Base-by-base conservation (phyloP, 2,888 invertebrate species). In the Drosophila siamana region DNA sequence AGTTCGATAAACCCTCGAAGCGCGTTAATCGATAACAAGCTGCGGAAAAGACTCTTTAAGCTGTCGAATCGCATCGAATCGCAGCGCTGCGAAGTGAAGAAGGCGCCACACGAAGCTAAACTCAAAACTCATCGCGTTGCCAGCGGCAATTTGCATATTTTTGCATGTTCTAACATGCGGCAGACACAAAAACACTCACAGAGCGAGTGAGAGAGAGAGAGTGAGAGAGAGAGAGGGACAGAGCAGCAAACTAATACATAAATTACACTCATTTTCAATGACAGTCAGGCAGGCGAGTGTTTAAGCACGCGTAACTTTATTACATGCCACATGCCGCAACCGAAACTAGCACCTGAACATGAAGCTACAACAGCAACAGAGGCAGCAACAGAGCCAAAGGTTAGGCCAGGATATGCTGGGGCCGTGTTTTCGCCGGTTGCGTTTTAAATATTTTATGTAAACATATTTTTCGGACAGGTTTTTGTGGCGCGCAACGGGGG, bases 1-100 rank as follows among this genome's bases (percentile, higher is more conserved):
- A 70, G 86, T 86, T 86, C 89, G 88, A 88, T 86, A 86, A 86
- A 86, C 86, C 70, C 86, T 86, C 81, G 70, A 80, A 84, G 83
- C 69, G 72, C 56, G 69, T 80, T 69, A 72, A 86, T 86, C 89
- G 86, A 86, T 89, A 50, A 26, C 36, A 13, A 15, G 2, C 33
- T 48, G 41, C 78, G 83, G 78, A 80, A 84, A 80, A 75, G 41
- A 67, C 78, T 80, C 80, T 84, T 88, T 83, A 83, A 82, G 59
- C 54, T 64, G 85, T 68, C 78, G 64, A 67, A 46, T 47, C 36
- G 47, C n/a, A 13, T 36, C n/a, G 28, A 28, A 8, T 28, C 28
- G n/a, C n/a, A n/a, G n/a, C n/a, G n/a, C n/a, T n/a, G n/a, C n/a
- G 28, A 28, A 28, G 2, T 5, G 33, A 13, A 65, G 28, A 77